Evolutionary conservation across 2,113 vertebrate genomes (phyloP).

Genomic region (Perognathus longimembris): DNA sequence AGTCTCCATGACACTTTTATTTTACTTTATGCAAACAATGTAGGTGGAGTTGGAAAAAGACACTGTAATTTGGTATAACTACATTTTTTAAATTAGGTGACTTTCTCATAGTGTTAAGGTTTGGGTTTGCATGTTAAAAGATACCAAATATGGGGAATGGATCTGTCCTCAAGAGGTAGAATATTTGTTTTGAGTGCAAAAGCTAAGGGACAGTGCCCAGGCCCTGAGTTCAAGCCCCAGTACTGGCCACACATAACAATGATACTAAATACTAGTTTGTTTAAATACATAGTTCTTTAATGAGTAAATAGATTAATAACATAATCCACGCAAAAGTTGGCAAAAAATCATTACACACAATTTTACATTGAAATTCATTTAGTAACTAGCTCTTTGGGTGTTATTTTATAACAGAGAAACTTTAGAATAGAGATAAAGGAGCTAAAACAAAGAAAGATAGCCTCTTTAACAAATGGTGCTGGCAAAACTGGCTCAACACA

Average conservation of each 20-base stretch:
- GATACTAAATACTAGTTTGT: too few species aligned
- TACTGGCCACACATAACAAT: too few species aligned
- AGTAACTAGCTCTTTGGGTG: neutral
- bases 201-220: too few species aligned
- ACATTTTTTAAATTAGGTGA: neutral
- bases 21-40: conserved; percentile 16
- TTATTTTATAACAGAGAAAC: conserved; percentile 32
- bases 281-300: neutral
- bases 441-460: too few species aligned
- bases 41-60: neutral
- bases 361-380: conserved; percentile 28
- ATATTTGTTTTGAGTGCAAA: too few species aligned
- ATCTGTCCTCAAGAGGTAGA: too few species aligned
- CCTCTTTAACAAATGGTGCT: too few species aligned
- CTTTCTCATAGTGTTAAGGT: conserved; percentile 9
- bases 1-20: neutral
- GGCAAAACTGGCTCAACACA: too few species aligned
- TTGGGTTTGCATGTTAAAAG: neutral
- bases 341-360: neutral
- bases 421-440: conserved; percentile 2
- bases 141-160: neutral
- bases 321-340: neutral
- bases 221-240: too few species aligned
- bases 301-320: conserved; percentile 12
- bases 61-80: neutral